Percentiles rank a stretch among this genome's conserved stretches.
These are phyloP conservation scores for Pandemis corylana DNA, from an alignment of 2,888 invertebrate species.

Conservation along the genomic window DNA sequence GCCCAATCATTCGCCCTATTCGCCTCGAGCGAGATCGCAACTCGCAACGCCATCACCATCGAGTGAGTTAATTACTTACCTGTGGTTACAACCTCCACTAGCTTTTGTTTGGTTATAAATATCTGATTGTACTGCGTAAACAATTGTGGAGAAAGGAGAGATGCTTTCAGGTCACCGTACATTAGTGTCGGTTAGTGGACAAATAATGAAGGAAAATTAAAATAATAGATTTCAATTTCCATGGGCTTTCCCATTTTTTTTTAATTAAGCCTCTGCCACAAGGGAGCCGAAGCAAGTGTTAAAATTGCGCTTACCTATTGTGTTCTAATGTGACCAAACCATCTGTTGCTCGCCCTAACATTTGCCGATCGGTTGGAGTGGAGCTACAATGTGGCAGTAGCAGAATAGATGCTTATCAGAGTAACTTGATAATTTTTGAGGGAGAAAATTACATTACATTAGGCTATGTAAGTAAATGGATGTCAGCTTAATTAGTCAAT, in stretches of 20 bases:
- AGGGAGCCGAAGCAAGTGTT: not conserved
- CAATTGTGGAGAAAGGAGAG: not conserved
- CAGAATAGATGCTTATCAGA: not conserved
- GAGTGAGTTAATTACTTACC: slow-evolving; percentile 33
- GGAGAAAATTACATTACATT: too few relatives aligned
- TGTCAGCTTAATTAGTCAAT: too few relatives aligned
- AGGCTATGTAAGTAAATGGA: too few relatives aligned
- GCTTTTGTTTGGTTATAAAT: not conserved
- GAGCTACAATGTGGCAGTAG: not conserved
- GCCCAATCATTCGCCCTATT: slow-evolving; percentile 59
- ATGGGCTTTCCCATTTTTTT: too few relatives aligned
- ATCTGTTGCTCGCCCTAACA: not conserved
- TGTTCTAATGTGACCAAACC: not conserved
- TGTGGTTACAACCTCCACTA: slow-evolving; percentile 2
- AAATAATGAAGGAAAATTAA: not conserved
- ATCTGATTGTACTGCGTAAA: not conserved
- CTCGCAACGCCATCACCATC: slow-evolving; percentile 26
- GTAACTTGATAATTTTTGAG: too few relatives aligned
- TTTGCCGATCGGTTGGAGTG: not conserved
- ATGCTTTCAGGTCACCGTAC: not conserved
- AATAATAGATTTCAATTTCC: not conserved
- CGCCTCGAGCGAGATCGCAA: slow-evolving; percentile 24
- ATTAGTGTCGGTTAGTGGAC: not conserved
- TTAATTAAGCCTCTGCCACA: too few relatives aligned
- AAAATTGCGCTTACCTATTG: not conserved